Evolutionary conservation across 2,888 invertebrate species (phyloP), one percentile per base, ranked within the genome.

Genomic region (Idaea straminata): DNA sequence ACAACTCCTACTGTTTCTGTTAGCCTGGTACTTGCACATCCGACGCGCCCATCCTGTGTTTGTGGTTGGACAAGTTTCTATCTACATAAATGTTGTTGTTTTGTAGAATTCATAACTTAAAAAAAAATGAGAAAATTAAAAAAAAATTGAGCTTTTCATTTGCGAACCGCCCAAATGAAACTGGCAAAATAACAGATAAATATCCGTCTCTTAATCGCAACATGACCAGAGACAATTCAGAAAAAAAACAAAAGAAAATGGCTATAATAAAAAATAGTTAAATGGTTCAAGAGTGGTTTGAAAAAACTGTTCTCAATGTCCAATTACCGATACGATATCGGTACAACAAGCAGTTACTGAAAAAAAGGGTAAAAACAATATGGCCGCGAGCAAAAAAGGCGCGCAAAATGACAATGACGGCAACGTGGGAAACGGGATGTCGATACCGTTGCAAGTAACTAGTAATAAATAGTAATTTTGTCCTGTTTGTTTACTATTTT

Each of bases 341-440:
- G 25, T 13, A 47, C 47, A 13, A 13, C 13, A 47, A 10, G 13
- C 47, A 47, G 47, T 47, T 47, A 47, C 7, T 16, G 57, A 57
- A 58, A 63, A 65, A 64, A 70, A 61, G 62, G 66, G 38, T 4
- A 68, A 74, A 73, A 73, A 66, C 63, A 66, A 73, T 35, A 75
- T 76, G 72, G 74, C 73, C 59, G 15, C 61, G 66, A 64, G 74
- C 74, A 74, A 72, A 64, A 25, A 70, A 69, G 64, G 64, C 63
- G 62, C 61, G 64, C 59, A 67, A 65, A 67, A 73, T 68, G 70
- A 69, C 66, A 62, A 62, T 61, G 71, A 74, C 74, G 73, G 35
- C 47, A 62, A 63, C 77, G 80, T 80, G 80, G 74, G 80, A 80
- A 76, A 69, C 74, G 67, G 72, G 74, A 77, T 77, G 70, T 25